A percentile compares a stretch with the other conserved stretches of the same genome.
phyloP scores from a whole-genome alignment of 2,797 vertebrate genomes.

The Tokudaia muenninki region DNA sequence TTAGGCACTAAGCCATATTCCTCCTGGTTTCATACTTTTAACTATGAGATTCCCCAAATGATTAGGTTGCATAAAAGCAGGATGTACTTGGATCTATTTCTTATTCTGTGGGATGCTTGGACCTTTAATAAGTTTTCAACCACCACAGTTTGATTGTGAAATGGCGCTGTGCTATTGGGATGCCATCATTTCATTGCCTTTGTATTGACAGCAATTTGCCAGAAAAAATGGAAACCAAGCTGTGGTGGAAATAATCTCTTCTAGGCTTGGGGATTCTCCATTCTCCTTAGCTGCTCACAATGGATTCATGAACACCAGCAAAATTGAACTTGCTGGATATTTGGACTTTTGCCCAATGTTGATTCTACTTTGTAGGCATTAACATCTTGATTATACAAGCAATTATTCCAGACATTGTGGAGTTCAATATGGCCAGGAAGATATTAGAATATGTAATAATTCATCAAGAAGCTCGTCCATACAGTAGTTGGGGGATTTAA shows the following conservation, averaged over 20 bases:
- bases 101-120: not conserved
- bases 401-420: conserved; percentile 68
- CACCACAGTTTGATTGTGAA: conserved; percentile 65
- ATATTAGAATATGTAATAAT: conserved; percentile 48
- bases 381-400: conserved; percentile 68
- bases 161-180: conserved; percentile 13
- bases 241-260: conserved; percentile 55
- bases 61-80: conserved; percentile 12
- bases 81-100: conserved; percentile 27
- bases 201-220: conserved; percentile 51
- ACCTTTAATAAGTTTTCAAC: conserved; percentile 38
- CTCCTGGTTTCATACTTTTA: not conserved
- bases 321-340: conserved; percentile 62
- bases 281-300: not conserved
- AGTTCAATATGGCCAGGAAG: conserved; percentile 63
- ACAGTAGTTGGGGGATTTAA: conserved; percentile 64
- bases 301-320: conserved; percentile 42
- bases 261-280: not conserved
- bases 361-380: conserved; percentile 64
- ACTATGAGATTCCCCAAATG: not conserved
- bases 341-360: conserved; percentile 46
- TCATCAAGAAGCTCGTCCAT: conserved; percentile 16
- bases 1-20: conserved; percentile 26
- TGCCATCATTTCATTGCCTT: conserved; percentile 31
- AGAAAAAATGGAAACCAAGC: conserved; percentile 65